Conservation (phyloP, 2,797 vertebrate species). For the Helarctos malayanus region DNA sequence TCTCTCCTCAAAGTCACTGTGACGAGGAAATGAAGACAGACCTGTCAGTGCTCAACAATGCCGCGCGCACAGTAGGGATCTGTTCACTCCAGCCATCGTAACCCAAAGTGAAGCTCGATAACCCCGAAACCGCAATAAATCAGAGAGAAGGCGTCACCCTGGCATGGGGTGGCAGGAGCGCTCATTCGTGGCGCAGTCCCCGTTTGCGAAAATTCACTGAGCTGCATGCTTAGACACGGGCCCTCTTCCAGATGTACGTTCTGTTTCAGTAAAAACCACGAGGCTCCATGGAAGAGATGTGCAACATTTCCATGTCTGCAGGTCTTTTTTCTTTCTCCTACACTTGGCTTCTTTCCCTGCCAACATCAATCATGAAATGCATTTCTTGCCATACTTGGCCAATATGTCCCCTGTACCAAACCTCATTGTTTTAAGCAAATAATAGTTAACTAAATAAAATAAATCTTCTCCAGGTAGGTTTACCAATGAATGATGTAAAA, state of each 20-base stretch:
- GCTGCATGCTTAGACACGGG: accelerated
- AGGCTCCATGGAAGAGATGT: background rate
- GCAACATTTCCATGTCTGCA: background rate
- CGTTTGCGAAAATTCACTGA: background rate
- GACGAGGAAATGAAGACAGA: accelerated
- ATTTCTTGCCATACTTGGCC: background rate
- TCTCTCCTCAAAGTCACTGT: background rate
- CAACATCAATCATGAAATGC: accelerated
- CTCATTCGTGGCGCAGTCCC: background rate
- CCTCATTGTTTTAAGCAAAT: background rate
- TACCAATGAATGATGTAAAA: background rate
- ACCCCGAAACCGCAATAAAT: background rate
- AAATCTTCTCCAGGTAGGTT: background rate
- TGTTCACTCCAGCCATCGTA: accelerated
- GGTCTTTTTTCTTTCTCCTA: background rate
- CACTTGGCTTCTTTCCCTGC: background rate
- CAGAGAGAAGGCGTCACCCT: background rate
- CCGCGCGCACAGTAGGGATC: background rate
- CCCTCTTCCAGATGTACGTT: accelerated
- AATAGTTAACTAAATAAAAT: background rate
- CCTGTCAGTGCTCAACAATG: accelerated
- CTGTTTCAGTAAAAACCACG: background rate
- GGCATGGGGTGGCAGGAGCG: background rate
- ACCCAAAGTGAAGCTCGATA: no score
- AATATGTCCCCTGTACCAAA: background rate